Evolutionary conservation across 2,888 invertebrate genomes (phyloP), one percentile per base, ranked within the genome.

Genomic region (Cataglyphis cursor): DNA sequence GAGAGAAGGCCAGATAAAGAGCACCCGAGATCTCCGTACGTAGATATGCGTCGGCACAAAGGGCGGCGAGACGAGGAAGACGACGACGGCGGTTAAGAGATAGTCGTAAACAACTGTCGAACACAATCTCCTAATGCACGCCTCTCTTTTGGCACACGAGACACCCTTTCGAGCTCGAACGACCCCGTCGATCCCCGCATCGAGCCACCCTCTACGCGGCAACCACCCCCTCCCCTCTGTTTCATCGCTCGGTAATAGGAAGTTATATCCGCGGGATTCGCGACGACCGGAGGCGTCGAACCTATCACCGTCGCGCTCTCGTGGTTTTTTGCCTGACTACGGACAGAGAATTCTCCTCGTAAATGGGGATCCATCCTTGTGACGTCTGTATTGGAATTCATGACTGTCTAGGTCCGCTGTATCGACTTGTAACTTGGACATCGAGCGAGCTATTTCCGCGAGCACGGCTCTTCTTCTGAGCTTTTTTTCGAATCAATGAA

Each of bases 91-190:
- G 90, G 90, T 89, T 87, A 92, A 85, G 91, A 91, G 90, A 91
- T 89, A 88, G 88, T 93, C 94, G 94, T 94, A 94, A 94, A 94
- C 94, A 94, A 94, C 93, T 93, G 93, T 93, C 94, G 94, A 94
- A 93, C 94, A 93, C 94, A 94, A 94, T 94, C 94, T 94, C 93
- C 94, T 94, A 94, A 94, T 94, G 94, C 94, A 93, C 92, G 88
- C 88, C 90, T 92, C 92, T 92, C 92, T 91, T 93, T 93, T 93
- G 92, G 91, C 90, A 89, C 87, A 68, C 88, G 87, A 81, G 41
- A 82, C 87, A 88, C 84, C 83, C 85, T 82, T 78, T 82, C 73
- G 59, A 51, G 28, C 66, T 59, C 73, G 48, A 51, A 38, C 84
- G 31, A 65, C 35, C 81, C 57, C 48, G 64, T 21, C 59, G 70